phyloP scores from a whole-genome alignment of 2,113 vertebrate genomes.

The Gymnorhina tibicen region DNA sequence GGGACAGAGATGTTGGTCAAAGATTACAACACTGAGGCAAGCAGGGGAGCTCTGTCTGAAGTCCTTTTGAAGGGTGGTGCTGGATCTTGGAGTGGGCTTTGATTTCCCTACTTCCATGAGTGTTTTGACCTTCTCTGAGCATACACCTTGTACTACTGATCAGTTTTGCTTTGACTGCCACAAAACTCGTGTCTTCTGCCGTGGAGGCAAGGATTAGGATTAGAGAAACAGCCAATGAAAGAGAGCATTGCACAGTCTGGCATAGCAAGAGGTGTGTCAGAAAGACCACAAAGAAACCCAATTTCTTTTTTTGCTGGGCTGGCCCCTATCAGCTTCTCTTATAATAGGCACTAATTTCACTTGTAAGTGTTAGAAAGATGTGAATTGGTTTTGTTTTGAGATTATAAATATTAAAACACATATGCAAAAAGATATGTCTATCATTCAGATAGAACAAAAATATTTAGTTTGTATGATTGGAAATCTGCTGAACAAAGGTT shows the following conservation, averaged over 20 bases:
- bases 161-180: not conserved
- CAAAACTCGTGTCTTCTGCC: not conserved
- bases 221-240: not conserved
- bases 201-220: not conserved
- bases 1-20: not conserved
- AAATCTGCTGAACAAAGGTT: not conserved
- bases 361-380: not conserved
- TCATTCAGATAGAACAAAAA: not conserved
- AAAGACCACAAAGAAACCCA: not conserved
- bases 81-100: not conserved
- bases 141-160: not conserved
- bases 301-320: not conserved
- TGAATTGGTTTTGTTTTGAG: not conserved
- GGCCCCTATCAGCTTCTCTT: not conserved
- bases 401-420: not conserved
- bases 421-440: not conserved
- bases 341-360: not conserved
- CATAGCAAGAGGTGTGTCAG: not conserved
- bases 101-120: not conserved
- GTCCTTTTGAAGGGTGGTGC: rapidly evolving
- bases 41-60: not conserved
- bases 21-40: rapidly evolving
- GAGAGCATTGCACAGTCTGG: not conserved
- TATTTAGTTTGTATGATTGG: not conserved
- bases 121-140: not conserved